phyloP scores from a whole-genome alignment of 2,888 invertebrate genomes.

The Drosophila flavopinicola region DNA sequence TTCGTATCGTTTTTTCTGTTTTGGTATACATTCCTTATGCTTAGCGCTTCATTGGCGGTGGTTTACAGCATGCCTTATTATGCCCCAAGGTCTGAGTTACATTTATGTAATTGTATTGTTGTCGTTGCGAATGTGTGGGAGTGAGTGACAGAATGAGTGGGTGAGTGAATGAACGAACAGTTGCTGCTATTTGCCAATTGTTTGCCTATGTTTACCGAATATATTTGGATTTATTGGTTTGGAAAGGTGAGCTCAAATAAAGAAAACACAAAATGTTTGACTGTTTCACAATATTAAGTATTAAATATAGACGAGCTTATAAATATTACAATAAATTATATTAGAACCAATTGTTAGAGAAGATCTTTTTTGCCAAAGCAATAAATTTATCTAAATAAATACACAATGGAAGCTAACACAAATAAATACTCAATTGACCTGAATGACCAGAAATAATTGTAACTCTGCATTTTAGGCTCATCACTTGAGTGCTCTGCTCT shows the following conservation, averaged over 20 bases:
- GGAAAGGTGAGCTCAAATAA: not conserved
- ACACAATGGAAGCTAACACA: too few relatives aligned
- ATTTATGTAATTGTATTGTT: constrained; percentile 65
- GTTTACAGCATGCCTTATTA: constrained; percentile 56
- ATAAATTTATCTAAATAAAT: too few relatives aligned
- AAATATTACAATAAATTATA: too few relatives aligned
- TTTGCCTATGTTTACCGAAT: constrained; percentile 16
- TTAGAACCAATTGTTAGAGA: too few relatives aligned
- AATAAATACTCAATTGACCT: too few relatives aligned
- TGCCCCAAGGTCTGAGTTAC: constrained; percentile 52
- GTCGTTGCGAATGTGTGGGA: constrained; percentile 13
- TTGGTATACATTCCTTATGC: constrained; percentile 20
- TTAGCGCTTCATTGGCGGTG: constrained; percentile 64
- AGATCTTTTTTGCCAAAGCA: too few relatives aligned
- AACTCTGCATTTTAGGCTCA: too few relatives aligned
- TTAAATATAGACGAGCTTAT: too few relatives aligned
- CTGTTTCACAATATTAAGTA: too few relatives aligned
- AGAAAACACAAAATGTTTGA: not conserved
- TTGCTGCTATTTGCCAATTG: constrained; percentile 24
- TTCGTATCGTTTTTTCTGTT: not conserved
- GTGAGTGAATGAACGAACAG: constrained; percentile 24
- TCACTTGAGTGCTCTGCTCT: not conserved
- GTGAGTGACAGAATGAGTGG: constrained; percentile 32
- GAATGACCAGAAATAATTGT: too few relatives aligned
- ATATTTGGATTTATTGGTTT: not conserved